phyloP scores from a whole-genome alignment of 2,888 invertebrate genomes.

The Lampropteryx suffumata region DNA sequence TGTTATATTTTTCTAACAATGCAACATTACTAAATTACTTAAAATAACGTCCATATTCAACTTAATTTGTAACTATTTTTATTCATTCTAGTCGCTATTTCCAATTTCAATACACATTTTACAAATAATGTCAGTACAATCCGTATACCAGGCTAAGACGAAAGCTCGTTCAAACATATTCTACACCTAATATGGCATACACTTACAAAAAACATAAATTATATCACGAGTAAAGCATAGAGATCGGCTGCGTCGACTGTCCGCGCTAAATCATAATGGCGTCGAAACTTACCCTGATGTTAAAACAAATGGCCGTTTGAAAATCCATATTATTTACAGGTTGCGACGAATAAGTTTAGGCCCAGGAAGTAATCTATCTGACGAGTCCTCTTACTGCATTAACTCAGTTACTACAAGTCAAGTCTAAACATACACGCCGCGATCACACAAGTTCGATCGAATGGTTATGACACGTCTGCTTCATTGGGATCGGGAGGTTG shows the following conservation, averaged over 20 bases:
- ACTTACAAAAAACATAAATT: conserved; percentile 44
- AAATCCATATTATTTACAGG: conserved; percentile 28
- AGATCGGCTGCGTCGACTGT: conserved; percentile 24
- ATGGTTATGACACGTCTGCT: conserved; percentile 63
- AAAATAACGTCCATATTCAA: conserved; percentile 32
- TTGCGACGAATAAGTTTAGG: conserved; percentile 7
- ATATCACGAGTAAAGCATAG: conserved; percentile 33
- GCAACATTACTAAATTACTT: conserved; percentile 45
- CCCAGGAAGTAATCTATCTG: too few species aligned
- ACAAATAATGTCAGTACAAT: conserved; percentile 51
- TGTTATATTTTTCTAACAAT: conserved; percentile 44
- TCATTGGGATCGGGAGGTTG: conserved; percentile 77
- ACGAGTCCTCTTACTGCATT: too few species aligned
- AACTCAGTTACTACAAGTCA: background rate
- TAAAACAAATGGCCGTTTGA: conserved; percentile 34
- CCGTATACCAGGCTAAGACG: conserved; percentile 76
- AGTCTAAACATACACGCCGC: conserved; percentile 7
- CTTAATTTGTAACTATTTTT: conserved; percentile 50
- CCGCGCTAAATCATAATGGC: conserved; percentile 21
- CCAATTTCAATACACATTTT: conserved; percentile 36
- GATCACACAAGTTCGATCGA: conserved; percentile 13
- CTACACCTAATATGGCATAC: conserved; percentile 67
- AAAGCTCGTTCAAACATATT: conserved; percentile 76
- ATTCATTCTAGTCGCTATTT: conserved; percentile 58
- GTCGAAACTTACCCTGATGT: conserved; percentile 38